A percentile compares a stretch with the other conserved stretches of the same genome.
These are phyloP conservation scores for Conus ventricosus DNA, from an alignment of 1,140 invertebrate species.

Conservation along the genomic window DNA sequence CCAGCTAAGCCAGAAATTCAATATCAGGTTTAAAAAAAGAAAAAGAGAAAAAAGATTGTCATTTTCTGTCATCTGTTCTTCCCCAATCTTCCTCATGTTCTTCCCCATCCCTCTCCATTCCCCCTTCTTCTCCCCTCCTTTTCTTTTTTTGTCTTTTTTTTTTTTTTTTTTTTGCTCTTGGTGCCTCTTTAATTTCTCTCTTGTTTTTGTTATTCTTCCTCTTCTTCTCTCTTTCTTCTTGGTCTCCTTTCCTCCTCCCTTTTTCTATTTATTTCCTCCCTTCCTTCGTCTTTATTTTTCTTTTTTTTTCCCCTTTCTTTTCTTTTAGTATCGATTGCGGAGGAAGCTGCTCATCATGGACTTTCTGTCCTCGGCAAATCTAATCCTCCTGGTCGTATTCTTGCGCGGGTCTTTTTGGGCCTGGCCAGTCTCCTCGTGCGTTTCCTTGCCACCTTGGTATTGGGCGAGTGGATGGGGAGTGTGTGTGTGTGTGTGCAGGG, in stretches of 20 bases:
- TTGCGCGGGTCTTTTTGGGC: too few relatives aligned
- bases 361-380: too few relatives aligned
- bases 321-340: not conserved
- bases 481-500: too few relatives aligned
- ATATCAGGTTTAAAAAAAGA: not conserved
- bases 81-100: not conserved
- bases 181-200: not conserved
- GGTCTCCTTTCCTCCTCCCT: not conserved
- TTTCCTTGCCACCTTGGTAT: too few relatives aligned
- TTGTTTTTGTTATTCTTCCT: not conserved
- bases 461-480: too few relatives aligned
- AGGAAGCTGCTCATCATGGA: too few relatives aligned
- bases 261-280: not conserved
- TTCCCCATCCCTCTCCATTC: not conserved
- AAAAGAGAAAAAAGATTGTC: not conserved
- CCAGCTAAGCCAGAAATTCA: slow-evolving; percentile 14
- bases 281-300: not conserved
- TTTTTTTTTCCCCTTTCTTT: not conserved
- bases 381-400: too few relatives aligned
- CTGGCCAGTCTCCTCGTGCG: too few relatives aligned
- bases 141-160: not conserved
- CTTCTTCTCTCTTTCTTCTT: not conserved
- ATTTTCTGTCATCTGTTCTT: not conserved
- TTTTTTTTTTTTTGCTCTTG: not conserved
- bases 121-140: not conserved